These are phyloP conservation scores for Rousettus madagascariensis DNA, from an alignment of 2,797 vertebrate genomes.

Conservation along the genomic window DNA sequence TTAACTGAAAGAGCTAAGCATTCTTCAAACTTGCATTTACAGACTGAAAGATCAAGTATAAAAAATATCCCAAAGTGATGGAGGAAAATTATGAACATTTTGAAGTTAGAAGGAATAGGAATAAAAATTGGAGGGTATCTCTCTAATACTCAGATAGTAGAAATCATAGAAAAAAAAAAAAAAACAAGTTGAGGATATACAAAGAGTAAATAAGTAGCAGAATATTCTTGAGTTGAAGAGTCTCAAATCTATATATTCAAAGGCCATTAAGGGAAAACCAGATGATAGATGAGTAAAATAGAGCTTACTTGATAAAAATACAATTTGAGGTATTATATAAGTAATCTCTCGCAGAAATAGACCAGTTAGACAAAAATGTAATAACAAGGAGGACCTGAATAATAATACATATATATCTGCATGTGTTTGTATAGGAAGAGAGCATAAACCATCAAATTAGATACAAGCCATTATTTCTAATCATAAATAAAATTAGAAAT, in stretches of 20 bases:
- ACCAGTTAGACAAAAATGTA: background rate
- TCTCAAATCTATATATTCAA: background rate
- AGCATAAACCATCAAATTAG: background rate
- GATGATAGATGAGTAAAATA: background rate
- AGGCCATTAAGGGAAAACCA: background rate
- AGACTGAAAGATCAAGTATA: background rate
- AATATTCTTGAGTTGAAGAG: background rate
- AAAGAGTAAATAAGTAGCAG: background rate
- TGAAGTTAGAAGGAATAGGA: background rate
- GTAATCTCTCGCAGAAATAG: background rate
- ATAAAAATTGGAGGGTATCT: background rate
- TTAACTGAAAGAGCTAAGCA: background rate
- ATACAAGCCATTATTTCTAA: background rate
- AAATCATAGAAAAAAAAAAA: background rate
- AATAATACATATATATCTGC: background rate
- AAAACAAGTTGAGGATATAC: background rate
- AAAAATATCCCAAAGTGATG: background rate
- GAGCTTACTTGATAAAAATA: background rate
- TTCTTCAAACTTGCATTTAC: background rate
- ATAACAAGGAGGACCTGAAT: background rate
- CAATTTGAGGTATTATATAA: background rate
- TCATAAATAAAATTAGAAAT: background rate
- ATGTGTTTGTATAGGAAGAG: background rate
- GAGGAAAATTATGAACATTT: background rate
- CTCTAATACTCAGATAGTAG: background rate